phyloP scores from a whole-genome alignment of 2,797 vertebrate genomes.

The Micropoecilia bifurca region DNA sequence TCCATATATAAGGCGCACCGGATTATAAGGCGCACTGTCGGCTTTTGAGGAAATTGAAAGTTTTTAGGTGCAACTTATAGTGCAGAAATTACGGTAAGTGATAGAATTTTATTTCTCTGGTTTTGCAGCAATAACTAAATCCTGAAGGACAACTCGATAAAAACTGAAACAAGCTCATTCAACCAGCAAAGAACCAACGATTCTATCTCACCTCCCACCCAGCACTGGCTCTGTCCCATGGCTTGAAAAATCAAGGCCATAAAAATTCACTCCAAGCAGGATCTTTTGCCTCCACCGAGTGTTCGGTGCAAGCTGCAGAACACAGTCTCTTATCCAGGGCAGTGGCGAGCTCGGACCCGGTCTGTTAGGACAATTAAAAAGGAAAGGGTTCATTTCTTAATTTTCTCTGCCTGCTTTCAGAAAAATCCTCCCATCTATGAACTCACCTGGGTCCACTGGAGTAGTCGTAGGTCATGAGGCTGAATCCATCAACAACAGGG shows the following conservation, averaged over 20 bases:
- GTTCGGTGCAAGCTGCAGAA: constrained; percentile 89
- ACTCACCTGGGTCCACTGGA: constrained; percentile 82
- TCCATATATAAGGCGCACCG: too few relatives aligned
- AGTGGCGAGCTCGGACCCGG: constrained; percentile 92
- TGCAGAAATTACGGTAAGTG: too few relatives aligned
- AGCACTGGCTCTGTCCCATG: constrained; percentile 88
- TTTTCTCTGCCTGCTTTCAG: background rate
- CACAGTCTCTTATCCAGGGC: constrained; percentile 91
- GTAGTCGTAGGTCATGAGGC: constrained; percentile 98
- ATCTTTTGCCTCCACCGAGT: constrained; percentile 93
- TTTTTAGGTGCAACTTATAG: too few relatives aligned
- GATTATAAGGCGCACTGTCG: too few relatives aligned
- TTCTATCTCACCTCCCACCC: constrained; percentile 82
- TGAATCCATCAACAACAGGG: constrained; percentile 89
- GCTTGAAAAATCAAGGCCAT: constrained; percentile 91
- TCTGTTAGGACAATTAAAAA: constrained; percentile 64
- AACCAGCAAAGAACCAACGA: background rate
- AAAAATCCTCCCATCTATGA: constrained; percentile 4
- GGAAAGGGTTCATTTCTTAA: background rate
- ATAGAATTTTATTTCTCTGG: background rate
- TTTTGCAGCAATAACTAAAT: background rate
- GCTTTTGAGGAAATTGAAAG: too few relatives aligned
- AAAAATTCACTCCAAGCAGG: constrained; percentile 93
- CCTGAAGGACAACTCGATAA: background rate
- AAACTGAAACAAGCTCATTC: background rate